Evolutionary conservation across 2,113 vertebrate species (phyloP).

Genomic region (Neodon shergylaensis): DNA sequence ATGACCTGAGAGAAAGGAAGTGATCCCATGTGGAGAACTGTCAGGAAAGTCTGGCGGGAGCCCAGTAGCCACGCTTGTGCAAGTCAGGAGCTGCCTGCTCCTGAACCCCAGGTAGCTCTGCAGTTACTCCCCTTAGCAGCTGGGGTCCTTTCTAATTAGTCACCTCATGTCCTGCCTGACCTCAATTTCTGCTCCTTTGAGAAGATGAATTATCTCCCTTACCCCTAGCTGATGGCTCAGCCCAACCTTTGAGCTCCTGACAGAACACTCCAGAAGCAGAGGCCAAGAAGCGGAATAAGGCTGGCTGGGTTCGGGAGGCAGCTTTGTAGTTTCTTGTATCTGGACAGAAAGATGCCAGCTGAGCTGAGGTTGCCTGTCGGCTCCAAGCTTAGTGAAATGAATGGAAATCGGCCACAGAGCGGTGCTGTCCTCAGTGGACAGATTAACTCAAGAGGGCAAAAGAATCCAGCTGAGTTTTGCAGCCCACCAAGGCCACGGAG

Average conservation of each 20-base stretch:
- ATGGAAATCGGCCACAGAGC: background rate
- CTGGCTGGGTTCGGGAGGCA: background rate
- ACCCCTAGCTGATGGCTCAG: background rate
- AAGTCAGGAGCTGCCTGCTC: background rate
- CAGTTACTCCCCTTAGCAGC: background rate
- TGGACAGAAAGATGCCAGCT: background rate
- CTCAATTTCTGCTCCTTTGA: constrained; percentile 51
- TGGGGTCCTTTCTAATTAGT: background rate
- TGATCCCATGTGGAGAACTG: background rate
- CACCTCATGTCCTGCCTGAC: background rate
- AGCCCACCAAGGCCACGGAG: fast-evolving
- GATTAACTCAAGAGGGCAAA: background rate
- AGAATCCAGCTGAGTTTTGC: background rate
- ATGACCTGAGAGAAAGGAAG: background rate
- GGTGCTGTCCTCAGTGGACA: background rate
- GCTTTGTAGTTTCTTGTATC: background rate
- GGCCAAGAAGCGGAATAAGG: background rate
- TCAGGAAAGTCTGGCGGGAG: background rate
- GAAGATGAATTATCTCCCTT: background rate
- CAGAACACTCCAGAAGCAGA: background rate
- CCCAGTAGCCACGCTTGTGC: background rate
- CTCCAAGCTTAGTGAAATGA: background rate
- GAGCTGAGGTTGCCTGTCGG: too few relatives aligned
- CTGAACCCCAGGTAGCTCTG: background rate
- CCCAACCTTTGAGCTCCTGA: background rate